Evolutionary conservation across 2,797 vertebrate species (phyloP).

Genomic region (Cynodonichthys magdalenae): DNA sequence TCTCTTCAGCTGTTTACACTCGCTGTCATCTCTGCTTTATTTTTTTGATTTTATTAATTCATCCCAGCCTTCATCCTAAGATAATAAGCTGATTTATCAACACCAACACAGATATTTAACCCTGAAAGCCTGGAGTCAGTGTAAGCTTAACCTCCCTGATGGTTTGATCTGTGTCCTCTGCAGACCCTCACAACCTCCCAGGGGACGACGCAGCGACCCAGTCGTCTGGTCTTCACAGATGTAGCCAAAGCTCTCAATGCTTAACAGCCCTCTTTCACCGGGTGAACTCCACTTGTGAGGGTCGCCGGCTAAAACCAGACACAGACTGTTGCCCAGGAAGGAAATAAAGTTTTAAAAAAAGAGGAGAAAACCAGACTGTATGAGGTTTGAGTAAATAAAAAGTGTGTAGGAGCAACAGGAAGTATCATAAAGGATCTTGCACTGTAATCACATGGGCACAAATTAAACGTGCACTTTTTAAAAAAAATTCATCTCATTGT

Average conservation of each 20-base stretch:
- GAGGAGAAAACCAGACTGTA: constrained; percentile 43
- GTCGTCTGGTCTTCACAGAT: constrained; percentile 95
- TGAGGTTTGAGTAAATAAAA: constrained; percentile 27
- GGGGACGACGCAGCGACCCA: constrained; percentile 91
- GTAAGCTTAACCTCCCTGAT: constrained; percentile 14
- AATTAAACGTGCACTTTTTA: constrained; percentile 46
- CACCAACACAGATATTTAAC: neutral
- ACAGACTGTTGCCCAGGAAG: constrained; percentile 51
- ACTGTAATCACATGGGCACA: constrained; percentile 61
- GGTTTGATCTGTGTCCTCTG: constrained; percentile 16
- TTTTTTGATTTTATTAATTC: constrained; percentile 9
- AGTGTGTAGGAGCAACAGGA: constrained; percentile 21
- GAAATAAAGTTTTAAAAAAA: constrained; percentile 11
- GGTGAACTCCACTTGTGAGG: constrained; percentile 8
- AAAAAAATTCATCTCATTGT: constrained; percentile 43
- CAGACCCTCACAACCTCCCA: constrained; percentile 90
- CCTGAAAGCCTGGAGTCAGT: constrained; percentile 1
- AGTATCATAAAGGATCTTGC: constrained; percentile 52
- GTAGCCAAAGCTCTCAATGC: constrained; percentile 94
- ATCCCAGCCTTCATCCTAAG: constrained; percentile 14
- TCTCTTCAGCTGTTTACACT: constrained; percentile 8
- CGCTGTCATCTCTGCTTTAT: constrained; percentile 16
- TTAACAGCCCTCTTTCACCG: constrained; percentile 72
- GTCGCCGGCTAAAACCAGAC: constrained; percentile 23
- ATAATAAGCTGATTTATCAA: constrained; percentile 1